phyloP scores from a whole-genome alignment of 2,113 vertebrate species.

The Ptyas mucosa region DNA sequence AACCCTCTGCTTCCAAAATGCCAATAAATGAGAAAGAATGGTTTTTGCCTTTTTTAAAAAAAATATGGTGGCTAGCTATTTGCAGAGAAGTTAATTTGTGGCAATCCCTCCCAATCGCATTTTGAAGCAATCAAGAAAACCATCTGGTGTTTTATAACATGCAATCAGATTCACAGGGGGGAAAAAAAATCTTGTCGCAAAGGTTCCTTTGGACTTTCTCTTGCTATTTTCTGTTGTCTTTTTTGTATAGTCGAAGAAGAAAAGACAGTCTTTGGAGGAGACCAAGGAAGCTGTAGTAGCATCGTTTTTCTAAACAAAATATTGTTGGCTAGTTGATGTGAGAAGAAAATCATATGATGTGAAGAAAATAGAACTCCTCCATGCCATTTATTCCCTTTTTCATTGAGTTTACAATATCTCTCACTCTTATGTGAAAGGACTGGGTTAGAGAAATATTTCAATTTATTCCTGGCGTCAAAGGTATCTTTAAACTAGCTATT shows the following conservation, averaged over 20 bases:
- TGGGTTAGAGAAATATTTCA: slow-evolving; percentile 38
- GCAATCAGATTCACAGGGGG: background rate
- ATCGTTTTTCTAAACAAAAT: slow-evolving; percentile 13
- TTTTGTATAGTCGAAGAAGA: background rate
- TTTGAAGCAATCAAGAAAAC: background rate
- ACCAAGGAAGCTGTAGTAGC: slow-evolving; percentile 53
- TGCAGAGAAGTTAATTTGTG: background rate
- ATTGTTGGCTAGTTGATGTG: slow-evolving; percentile 37
- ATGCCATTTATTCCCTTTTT: slow-evolving; percentile 3
- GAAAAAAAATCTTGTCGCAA: background rate
- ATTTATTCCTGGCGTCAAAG: background rate
- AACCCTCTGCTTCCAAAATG: background rate
- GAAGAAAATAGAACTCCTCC: slow-evolving; percentile 36
- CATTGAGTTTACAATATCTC: slow-evolving; percentile 14
- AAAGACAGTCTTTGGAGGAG: slow-evolving; percentile 1
- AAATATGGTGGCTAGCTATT: background rate
- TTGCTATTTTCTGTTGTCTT: background rate
- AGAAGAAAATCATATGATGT: slow-evolving; percentile 42
- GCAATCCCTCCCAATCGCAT: background rate
- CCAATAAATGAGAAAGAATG: background rate
- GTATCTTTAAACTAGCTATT: background rate
- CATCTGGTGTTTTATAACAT: background rate
- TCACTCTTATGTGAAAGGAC: slow-evolving; percentile 33
- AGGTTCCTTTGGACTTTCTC: too few relatives aligned
- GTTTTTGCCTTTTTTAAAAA: background rate